Evolutionary conservation across 2,113 vertebrate genomes (phyloP), one percentile per base, ranked within the genome.

Genomic region (Scatophagus argus): DNA sequence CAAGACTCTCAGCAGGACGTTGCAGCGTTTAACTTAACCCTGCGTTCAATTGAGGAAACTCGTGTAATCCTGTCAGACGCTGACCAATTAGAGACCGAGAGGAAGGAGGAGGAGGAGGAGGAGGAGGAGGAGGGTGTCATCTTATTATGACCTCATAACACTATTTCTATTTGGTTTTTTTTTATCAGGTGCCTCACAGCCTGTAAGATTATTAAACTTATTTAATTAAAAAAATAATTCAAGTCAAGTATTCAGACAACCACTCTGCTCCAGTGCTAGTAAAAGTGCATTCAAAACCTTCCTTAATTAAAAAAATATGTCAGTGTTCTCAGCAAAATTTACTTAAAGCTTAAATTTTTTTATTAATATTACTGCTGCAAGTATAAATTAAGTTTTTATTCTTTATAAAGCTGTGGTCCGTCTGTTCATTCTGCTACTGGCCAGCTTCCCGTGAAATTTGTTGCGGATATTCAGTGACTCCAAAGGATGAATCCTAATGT

Each of bases 11-110:
- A 2, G 10, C 49, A 25, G 70, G 74, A 82, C 61, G 77, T 63
- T 43, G 36, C 65, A 43, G 56, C 78, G 75, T 89, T 74, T 65
- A 47, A 81, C 79, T 79, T 85, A 52, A 19, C 65, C n/a, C n/a
- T 38, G 77, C 59, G 68, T 77, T 85, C 85, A 90, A 89, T 86
- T 91, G 89, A 91, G 85, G 80, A 89, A 90, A 92, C 83, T 81
- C 80, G 51, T 69, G 83, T 77, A 87, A 90, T 84, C 76, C 88
- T 60, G 81, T 87, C 82, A 88, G 83, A 83, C 68, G 55, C 60
- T 55, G 82, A 74, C 89, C 88, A 92, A 91, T 92, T 87, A 92
- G 80, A 87, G 69, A 16, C 38, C 17, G 61, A 11, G 82, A 68
- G 72, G 63, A 44, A 21, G 21, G 41, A 43, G 32, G 52, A 13